phyloP scores from a whole-genome alignment of 2,888 invertebrate species.

The Marronus borbonicus region DNA sequence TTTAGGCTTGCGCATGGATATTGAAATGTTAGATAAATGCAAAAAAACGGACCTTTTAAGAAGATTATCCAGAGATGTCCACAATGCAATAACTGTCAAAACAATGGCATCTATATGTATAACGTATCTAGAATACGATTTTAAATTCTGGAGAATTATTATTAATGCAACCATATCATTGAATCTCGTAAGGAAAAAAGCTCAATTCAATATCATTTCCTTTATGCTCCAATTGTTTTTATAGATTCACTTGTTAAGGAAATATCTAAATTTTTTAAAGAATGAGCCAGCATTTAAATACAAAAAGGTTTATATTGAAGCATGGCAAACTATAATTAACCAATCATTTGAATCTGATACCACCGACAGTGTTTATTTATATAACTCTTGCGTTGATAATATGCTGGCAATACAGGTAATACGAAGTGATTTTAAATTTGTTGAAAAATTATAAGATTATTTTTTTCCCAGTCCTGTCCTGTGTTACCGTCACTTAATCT shows the following conservation, averaged over 20 bases:
- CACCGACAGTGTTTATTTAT: constrained; percentile 51
- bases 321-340: constrained; percentile 64
- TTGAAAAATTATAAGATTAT: neutral
- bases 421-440: neutral
- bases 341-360: constrained; percentile 57
- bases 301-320: constrained; percentile 61
- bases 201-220: neutral
- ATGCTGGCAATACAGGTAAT: constrained; percentile 62
- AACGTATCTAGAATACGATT: constrained; percentile 60
- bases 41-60: constrained; percentile 62
- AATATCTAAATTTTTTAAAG: constrained; percentile 61
- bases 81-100: constrained; percentile 58
- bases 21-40: constrained; percentile 58
- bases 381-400: constrained; percentile 57
- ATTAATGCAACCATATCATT: constrained; percentile 57
- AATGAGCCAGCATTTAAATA: constrained; percentile 55
- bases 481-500: constrained; percentile 62
- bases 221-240: constrained; percentile 38
- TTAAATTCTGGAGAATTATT: constrained; percentile 57
- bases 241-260: constrained; percentile 61
- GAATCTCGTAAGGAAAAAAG: constrained; percentile 59
- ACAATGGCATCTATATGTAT: constrained; percentile 63
- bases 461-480: constrained; percentile 63
- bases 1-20: constrained; percentile 61
- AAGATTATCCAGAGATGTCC: constrained; percentile 58